Evolutionary conservation across 2,888 invertebrate species (phyloP).

Genomic region (Sinhomidia bicolor): DNA sequence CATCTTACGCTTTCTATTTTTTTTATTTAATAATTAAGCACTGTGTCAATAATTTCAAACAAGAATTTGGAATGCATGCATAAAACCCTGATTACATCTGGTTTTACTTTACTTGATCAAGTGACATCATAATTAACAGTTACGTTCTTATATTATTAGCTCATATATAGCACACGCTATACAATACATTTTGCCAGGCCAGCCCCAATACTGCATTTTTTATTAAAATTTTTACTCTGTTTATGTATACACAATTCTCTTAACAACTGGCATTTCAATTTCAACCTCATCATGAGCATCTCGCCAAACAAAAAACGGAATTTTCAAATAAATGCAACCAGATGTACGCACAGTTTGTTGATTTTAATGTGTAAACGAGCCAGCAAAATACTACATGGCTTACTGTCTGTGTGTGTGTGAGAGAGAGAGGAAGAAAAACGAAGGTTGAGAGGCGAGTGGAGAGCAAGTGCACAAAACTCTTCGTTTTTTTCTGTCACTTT

Average conservation of each 20-base stretch:
- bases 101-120: conserved; percentile 49
- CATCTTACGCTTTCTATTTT: conserved; percentile 1
- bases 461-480: conserved; percentile 50
- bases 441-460: conserved; percentile 6
- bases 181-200: not conserved
- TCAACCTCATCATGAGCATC: conserved; percentile 9
- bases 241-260: not conserved
- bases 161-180: not conserved
- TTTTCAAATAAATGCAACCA: conserved; percentile 43
- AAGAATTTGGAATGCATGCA: conserved; percentile 9
- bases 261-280: conserved; percentile 41
- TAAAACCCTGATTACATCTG: not conserved
- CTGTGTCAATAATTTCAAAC: not conserved
- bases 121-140: conserved; percentile 48
- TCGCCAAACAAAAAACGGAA: conserved; percentile 9
- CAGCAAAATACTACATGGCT: not conserved
- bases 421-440: not conserved
- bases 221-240: not conserved
- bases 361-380: conserved; percentile 45
- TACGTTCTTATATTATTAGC: not conserved
- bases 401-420: not conserved
- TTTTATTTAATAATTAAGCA: not conserved
- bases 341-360: conserved; percentile 42
- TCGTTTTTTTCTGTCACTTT: conserved; percentile 17
- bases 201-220: not conserved